Evolutionary conservation across 2,888 invertebrate genomes (phyloP), one percentile per base, ranked within the genome.

Genomic region (Himalopsyche japonica): DNA sequence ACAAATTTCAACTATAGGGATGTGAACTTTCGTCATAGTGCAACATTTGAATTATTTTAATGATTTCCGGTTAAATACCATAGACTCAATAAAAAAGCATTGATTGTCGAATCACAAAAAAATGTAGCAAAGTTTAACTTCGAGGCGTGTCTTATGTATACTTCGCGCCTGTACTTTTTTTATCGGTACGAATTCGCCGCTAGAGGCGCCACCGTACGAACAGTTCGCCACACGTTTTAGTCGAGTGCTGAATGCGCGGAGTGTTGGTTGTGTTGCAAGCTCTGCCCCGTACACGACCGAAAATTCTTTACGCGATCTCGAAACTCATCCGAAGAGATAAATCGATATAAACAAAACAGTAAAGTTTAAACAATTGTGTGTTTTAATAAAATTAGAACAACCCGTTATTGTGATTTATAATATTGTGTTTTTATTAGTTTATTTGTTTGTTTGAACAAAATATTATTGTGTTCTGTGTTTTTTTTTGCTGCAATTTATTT

Each of bases 231-330:
- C 32, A 77, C 47, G 81, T 79, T 57, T 84, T 81, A 84, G 84
- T 84, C 84, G 84, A 81, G 84, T 77, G 84, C 81, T 81, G 84
- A 80, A 81, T 79, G 47, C 30, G 79, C 79, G 48, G 10, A 37
- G 79, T 49, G 79, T 48, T 27, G 48, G 79, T 27, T 30, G 79
- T 79, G 24, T 48, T 30, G 47, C 32, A 24, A 18, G 47, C 79
- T 48, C 10, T 24, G 47, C 27, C 43, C 12, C 27, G 12, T 48
- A n/a, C 79, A 30, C 48, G 24, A 34, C 77, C 77, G 34, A 30
- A 77, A 70, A 43, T 15, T 43, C 12, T 3, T 70, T 70, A 70
- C 70, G 76, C 76, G 83, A 83, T 83, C 27, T 70, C 70, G 3
- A 27, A 70, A 70, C 70, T 70, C 27, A 27, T 47, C 64, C n/a